Evolutionary conservation across 2,888 invertebrate species (phyloP).

Genomic region (Oscheius onirici): DNA sequence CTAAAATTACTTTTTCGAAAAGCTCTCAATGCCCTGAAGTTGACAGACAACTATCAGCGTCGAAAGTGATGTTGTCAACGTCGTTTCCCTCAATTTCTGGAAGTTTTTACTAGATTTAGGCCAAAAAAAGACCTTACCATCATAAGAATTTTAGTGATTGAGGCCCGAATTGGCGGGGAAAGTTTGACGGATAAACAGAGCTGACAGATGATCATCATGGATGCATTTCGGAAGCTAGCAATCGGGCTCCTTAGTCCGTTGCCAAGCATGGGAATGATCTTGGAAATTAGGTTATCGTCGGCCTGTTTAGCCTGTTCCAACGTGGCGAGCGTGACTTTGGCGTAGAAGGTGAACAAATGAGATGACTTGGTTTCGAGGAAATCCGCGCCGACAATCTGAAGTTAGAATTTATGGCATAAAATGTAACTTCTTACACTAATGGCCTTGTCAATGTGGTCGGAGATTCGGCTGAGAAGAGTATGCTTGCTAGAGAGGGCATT

Average conservation of each 20-base stretch:
- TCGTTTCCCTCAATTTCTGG: slow-evolving; percentile 57
- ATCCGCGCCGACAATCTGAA: slow-evolving; percentile 43
- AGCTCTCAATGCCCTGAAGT: slow-evolving; percentile 52
- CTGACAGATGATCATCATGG: slow-evolving; percentile 60
- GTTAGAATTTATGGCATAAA: slow-evolving; percentile 6
- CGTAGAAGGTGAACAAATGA: slow-evolving; percentile 84
- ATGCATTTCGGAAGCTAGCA: slow-evolving; percentile 46
- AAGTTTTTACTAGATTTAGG: slow-evolving; percentile 13
- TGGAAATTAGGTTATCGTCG: slow-evolving; percentile 78
- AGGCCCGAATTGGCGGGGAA: slow-evolving; percentile 45
- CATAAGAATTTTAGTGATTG: slow-evolving; percentile 59
- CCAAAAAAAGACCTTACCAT: slow-evolving; percentile 38
- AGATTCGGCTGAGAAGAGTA: slow-evolving; percentile 46
- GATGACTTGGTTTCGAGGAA: slow-evolving; percentile 74
- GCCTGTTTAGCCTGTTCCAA: slow-evolving; percentile 76
- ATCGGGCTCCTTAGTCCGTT: slow-evolving; percentile 57
- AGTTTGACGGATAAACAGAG: slow-evolving; percentile 57
- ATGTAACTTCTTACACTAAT: slow-evolving; percentile 32
- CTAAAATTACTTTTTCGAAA: slow-evolving; percentile 55
- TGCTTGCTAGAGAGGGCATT: slow-evolving; percentile 46
- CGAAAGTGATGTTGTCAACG: slow-evolving; percentile 49
- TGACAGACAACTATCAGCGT: slow-evolving; percentile 66
- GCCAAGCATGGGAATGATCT: slow-evolving; percentile 63
- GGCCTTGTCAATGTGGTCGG: slow-evolving; percentile 46
- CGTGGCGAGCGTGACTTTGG: slow-evolving; percentile 81